Percentiles rank a stretch among this genome's conserved stretches.
Evolutionary conservation across 1,140 invertebrate species (phyloP).

Genomic region (Heliothis virescens): DNA sequence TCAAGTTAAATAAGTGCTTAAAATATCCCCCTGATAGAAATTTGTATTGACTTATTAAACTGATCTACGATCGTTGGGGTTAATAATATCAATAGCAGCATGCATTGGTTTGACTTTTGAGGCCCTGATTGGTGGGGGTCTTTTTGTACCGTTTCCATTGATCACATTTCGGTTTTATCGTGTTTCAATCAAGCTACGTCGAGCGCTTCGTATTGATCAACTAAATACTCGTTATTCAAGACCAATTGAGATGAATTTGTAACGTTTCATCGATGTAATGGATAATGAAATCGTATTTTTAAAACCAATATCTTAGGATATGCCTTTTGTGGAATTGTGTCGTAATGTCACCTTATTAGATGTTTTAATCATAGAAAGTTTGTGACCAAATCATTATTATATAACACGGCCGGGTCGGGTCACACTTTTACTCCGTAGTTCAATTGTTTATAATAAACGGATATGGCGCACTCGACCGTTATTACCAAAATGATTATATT

Average conservation of each 20-base stretch:
- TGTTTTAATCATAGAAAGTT: conserved; percentile 63
- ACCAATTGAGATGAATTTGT: conserved; percentile 10
- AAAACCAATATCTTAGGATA: conserved; percentile 21
- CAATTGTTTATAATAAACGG: conserved; percentile 63
- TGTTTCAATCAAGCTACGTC: conserved; percentile 47
- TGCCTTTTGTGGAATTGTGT: conserved; percentile 32
- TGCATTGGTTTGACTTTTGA: conserved; percentile 50
- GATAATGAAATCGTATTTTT: conserved; percentile 27
- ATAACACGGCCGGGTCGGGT: conserved; percentile 56
- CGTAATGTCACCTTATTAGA: conserved; percentile 42
- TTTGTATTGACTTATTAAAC: conserved; percentile 3
- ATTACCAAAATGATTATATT: conserved; percentile 43
- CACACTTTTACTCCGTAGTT: conserved; percentile 62
- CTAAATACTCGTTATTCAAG: conserved; percentile 19
- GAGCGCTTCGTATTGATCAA: background rate
- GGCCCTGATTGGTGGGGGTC: conserved; percentile 47
- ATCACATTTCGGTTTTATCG: conserved; percentile 42
- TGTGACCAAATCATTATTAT: conserved; percentile 55
- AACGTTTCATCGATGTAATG: conserved; percentile 19
- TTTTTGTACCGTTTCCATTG: conserved; percentile 49
- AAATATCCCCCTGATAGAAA: background rate
- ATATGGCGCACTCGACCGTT: conserved; percentile 55
- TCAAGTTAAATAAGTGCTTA: background rate
- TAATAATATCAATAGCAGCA: conserved; percentile 56
- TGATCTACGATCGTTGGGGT: conserved; percentile 29